phyloP scores from a whole-genome alignment of 2,888 invertebrate genomes.

The Trissolcus japonicus region DNA sequence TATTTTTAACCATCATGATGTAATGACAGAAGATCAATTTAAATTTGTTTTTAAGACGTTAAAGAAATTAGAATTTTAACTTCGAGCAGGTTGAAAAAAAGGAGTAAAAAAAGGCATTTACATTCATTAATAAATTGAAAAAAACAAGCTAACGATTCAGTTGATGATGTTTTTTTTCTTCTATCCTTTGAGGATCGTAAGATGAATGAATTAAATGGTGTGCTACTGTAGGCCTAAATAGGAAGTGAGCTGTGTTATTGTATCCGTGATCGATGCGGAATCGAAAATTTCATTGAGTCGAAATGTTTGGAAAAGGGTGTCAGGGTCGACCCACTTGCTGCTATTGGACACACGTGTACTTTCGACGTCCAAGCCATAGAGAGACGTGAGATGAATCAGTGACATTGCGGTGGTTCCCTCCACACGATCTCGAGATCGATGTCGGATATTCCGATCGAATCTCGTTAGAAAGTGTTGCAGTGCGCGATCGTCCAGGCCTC shows the following conservation, averaged over 20 bases:
- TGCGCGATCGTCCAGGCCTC: not conserved
- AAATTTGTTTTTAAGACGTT: too few species aligned
- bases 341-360: conserved; percentile 53
- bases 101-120: too few species aligned
- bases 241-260: conserved; percentile 13
- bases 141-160: too few species aligned
- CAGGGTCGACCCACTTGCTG: conserved; percentile 65
- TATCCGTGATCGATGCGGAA: conserved; percentile 20
- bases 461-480: conserved; percentile 60
- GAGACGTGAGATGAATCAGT: conserved; percentile 61
- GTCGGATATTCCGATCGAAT: conserved; percentile 57
- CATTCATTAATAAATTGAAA: too few species aligned
- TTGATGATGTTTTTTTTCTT: too few species aligned
- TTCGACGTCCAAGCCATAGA: conserved; percentile 61
- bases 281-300: conserved; percentile 57
- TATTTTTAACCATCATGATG: too few species aligned
- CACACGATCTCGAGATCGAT: conserved; percentile 40
- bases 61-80: too few species aligned
- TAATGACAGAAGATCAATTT: too few species aligned
- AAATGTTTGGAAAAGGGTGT: conserved; percentile 63
- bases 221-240: not conserved
- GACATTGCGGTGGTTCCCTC: conserved; percentile 52
- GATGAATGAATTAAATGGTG: too few species aligned
- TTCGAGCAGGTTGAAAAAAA: too few species aligned
- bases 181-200: too few species aligned